Percentiles rank a stretch among this genome's conserved stretches.
These are phyloP conservation scores for Psittacula cyanocephala DNA, from an alignment of 2,113 vertebrate genomes.

Conservation along the genomic window DNA sequence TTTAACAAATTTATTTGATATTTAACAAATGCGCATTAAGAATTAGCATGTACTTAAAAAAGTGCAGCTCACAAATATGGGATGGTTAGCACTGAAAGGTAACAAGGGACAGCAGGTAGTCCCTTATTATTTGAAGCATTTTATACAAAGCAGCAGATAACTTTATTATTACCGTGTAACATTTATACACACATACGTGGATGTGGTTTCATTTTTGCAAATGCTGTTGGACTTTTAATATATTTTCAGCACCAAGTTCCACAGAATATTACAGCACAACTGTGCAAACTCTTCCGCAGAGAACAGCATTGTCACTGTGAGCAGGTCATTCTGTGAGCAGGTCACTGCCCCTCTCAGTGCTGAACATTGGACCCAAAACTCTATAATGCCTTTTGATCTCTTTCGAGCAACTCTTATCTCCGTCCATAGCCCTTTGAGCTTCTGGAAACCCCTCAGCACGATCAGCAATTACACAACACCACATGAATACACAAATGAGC, in stretches of 20 bases:
- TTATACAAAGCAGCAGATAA: neutral
- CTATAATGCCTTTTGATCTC: neutral
- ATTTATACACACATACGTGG: accelerated
- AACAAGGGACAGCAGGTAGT: neutral
- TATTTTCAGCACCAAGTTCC: neutral
- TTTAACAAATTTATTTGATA: neutral
- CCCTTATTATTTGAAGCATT: neutral
- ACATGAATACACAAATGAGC: neutral
- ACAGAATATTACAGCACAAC: neutral
- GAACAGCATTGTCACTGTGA: neutral
- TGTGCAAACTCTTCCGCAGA: neutral
- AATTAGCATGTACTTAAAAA: neutral
- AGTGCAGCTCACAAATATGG: neutral
- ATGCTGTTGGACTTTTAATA: neutral
- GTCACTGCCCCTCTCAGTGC: neutral
- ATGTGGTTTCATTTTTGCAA: neutral
- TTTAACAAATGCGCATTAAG: neutral
- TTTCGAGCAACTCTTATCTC: neutral
- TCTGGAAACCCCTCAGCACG: neutral
- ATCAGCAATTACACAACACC: neutral
- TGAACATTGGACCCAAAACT: neutral
- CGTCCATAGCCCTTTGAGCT: neutral
- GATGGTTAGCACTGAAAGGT: neutral
- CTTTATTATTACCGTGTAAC: neutral
- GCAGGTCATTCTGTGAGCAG: neutral